A percentile compares a stretch with the other conserved stretches of the same genome.
phyloP scores from a whole-genome alignment of 2,797 vertebrate genomes.

The Syngnathus rostellatus region DNA sequence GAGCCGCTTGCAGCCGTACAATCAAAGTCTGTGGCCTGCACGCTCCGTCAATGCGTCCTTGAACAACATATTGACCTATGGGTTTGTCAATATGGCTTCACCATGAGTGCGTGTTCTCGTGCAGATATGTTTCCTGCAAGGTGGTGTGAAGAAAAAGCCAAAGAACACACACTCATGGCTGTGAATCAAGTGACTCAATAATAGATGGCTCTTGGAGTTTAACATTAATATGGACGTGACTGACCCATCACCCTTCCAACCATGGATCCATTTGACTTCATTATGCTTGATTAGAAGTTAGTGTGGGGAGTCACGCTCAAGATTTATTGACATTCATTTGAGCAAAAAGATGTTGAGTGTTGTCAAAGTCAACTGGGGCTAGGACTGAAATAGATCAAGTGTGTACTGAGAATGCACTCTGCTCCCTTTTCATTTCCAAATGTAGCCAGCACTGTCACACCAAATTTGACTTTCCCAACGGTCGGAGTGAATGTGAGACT shows the following conservation, averaged over 20 bases:
- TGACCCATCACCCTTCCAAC: too few species aligned
- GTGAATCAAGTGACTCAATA: neutral
- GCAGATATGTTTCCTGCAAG: neutral
- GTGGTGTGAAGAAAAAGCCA: neutral
- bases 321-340: neutral
- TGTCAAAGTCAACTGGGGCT: neutral
- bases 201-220: neutral
- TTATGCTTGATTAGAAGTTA: neutral
- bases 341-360: neutral
- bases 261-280: neutral
- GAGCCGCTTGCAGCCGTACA: slow-evolving; percentile 7
- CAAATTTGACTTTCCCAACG: too few species aligned
- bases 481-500: too few species aligned
- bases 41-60: slow-evolving; percentile 18
- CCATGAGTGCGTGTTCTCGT: neutral
- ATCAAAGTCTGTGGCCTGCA: slow-evolving; percentile 4
- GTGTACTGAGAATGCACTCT: too few species aligned
- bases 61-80: slow-evolving; percentile 10
- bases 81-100: neutral
- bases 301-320: neutral
- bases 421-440: too few species aligned
- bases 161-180: neutral
- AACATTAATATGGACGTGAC: neutral
- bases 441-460: too few species aligned
- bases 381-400: too few species aligned